Evolutionary conservation across 2,888 invertebrate genomes (phyloP), one percentile per base, ranked within the genome.

Genomic region (Strigamia transsilvanica): DNA sequence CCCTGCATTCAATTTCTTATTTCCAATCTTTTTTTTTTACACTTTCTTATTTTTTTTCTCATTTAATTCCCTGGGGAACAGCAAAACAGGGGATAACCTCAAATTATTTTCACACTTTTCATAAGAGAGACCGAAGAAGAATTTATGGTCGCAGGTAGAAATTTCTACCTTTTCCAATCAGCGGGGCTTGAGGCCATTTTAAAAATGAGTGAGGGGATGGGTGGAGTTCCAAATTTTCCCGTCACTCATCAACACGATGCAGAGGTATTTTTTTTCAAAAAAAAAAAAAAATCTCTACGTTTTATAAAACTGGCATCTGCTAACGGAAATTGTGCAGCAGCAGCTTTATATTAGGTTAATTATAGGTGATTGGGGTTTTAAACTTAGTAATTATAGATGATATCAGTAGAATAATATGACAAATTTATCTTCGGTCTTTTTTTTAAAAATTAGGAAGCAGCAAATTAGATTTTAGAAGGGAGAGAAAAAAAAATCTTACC

Each of bases 401-500:
- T 61, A 61, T 61, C 27, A 38, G 66, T 38, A 10, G 51, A 4
- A 77, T 15, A 77, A 61, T 61, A 4, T 82, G 41, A 32, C 66
- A 82, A 82, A 46, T 41, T 46, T 34, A 61, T 56, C 21, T 27
- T 51, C 15, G 1, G 10, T 27, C 21, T 27, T 78, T 32, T 78
- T 78, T 78, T 78, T 21, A 78, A 27, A 38, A 38, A 78, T 38
- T 38, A 78, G 38, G 10, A 6, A 27, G 32, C 32, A 77, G 3
- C 32, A 32, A 82, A 42, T 32, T 41, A 27, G 12, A 41, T 21
- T 41, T 77, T 81, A 81, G 61, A 7, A 46, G 15, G 41, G 21
- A 73, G 32, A 80, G n/a, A 9, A 38, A 61, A 51, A 51, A 51
- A 51, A 51, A 51, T 51, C 13, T 51, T 51, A n/a, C 99, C 99